These are phyloP conservation scores for Lepus timidus DNA, from an alignment of 2,113 vertebrate species.

Conservation along the genomic window DNA sequence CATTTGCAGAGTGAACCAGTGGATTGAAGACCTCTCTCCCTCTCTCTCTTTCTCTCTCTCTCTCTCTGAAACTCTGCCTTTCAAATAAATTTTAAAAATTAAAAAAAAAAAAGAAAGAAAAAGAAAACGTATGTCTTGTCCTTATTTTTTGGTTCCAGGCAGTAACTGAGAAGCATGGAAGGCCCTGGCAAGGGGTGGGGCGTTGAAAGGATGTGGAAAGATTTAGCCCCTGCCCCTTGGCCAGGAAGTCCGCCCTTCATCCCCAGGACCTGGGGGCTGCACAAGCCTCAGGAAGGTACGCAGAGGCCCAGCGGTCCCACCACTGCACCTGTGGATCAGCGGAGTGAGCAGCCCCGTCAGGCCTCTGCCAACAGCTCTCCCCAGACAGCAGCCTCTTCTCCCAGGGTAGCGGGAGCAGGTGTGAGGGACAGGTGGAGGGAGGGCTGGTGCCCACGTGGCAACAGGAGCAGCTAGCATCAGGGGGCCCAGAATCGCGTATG, in stretches of 20 bases:
- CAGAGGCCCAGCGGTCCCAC: not conserved
- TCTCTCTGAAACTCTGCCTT: too few relatives aligned
- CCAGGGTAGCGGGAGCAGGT: not conserved
- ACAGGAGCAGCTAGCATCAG: not conserved
- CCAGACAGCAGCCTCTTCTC: too few relatives aligned
- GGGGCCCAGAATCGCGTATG: not conserved
- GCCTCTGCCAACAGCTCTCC: not conserved
- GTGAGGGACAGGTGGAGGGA: not conserved
- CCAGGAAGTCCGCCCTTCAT: not conserved
- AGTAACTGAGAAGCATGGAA: not conserved
- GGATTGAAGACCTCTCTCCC: too few relatives aligned
- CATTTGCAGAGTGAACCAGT: too few relatives aligned
- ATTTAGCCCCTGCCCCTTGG: not conserved
- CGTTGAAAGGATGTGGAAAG: slow-evolving; percentile 30
- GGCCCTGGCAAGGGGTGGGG: not conserved
- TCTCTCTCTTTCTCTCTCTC: too few relatives aligned
- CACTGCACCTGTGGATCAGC: not conserved
- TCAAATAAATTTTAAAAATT: too few relatives aligned
- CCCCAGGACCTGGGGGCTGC: not conserved
- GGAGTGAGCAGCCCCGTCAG: not conserved
- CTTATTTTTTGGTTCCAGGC: slow-evolving; percentile 9
- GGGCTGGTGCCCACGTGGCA: not conserved
- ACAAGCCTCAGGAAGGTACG: not conserved
- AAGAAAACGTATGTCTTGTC: not conserved
- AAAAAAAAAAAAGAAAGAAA: not conserved